Evolutionary conservation across 2,113 vertebrate species (phyloP).

Genomic region (Melospiza melodia): DNA sequence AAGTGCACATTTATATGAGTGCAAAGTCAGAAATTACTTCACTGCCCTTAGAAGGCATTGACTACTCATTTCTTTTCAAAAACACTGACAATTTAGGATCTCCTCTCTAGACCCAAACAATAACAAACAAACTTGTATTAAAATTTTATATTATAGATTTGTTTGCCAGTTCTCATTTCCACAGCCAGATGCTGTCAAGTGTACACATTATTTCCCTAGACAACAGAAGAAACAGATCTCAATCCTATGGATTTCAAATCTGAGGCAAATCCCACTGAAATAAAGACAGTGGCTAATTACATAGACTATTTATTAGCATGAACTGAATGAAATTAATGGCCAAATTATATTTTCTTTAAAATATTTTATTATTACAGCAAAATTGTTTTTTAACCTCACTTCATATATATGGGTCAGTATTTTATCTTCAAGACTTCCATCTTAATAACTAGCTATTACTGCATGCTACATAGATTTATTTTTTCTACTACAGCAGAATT

Average conservation of each 20-base stretch:
- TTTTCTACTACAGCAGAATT: slow-evolving; percentile 23
- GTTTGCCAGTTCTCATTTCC: not conserved
- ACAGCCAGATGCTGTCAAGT: not conserved
- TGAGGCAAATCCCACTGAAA: not conserved
- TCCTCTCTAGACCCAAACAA: not conserved
- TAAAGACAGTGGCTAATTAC: not conserved
- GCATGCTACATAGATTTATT: not conserved
- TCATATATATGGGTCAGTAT: not conserved
- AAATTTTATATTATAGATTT: not conserved
- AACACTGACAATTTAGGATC: not conserved
- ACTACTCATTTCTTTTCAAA: not conserved
- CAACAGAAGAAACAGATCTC: not conserved
- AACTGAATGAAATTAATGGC: not conserved
- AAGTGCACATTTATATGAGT: not conserved
- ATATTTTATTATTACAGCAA: not conserved
- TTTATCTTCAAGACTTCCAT: slow-evolving; percentile 11
- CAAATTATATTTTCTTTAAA: not conserved
- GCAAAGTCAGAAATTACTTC: not conserved
- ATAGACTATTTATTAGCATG: not conserved
- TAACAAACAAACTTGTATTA: not conserved
- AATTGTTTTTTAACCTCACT: not conserved
- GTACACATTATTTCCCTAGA: not conserved
- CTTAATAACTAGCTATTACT: slow-evolving; percentile 34
- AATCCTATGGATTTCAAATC: not conserved
- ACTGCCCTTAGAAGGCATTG: not conserved